Evolutionary conservation across 2,888 invertebrate species (phyloP), one percentile per base, ranked within the genome.

Genomic region (Apotomis betuletana): DNA sequence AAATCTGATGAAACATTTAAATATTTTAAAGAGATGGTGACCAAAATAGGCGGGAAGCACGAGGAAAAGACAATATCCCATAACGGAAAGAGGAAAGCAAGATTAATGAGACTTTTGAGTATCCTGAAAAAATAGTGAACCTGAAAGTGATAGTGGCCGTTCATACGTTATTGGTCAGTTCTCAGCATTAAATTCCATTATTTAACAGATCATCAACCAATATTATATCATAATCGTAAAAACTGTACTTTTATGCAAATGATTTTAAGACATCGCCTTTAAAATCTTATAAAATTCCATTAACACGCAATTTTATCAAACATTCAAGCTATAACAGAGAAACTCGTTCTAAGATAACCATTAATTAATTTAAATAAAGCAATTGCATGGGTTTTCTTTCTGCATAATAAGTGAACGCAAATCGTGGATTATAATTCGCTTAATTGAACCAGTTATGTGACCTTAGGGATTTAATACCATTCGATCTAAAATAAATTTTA

Each of bases 381-480:
- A 57, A 46, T 57, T 57, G 57, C 27, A 57, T 55, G 41, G 64
- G 27, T 65, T 65, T 65, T 65, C 65, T 65, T 57, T 65, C 27
- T 65, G 46, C n/a, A 57, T 65, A 65, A 57, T 59, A 58, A 67
- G 67, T 55, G 70, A 57, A 55, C 36, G 60, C 36, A 55, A 46
- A 60, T 70, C 59, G 67, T 57, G 61, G 67, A 67, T 67, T 71
- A 70, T 10, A 70, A 60, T 15, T 67, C 61, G 41, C 67, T 71
- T 67, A 71, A 60, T 67, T 55, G 60, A 4, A 55, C 70, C 61
- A 51, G 70, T 67, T 67, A 61, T 67, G 49, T 55, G 63, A 58
- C 69, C 58, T 70, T 57, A 54, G n/a, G 38, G 46, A 61, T 70
- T 70, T 49, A 67, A 46, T 44, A 9, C 2, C 4, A 55, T 44